Conservation (phyloP, 2,113 vertebrate genomes). For the Sinocyclocheilus anshuiensis region DNA sequence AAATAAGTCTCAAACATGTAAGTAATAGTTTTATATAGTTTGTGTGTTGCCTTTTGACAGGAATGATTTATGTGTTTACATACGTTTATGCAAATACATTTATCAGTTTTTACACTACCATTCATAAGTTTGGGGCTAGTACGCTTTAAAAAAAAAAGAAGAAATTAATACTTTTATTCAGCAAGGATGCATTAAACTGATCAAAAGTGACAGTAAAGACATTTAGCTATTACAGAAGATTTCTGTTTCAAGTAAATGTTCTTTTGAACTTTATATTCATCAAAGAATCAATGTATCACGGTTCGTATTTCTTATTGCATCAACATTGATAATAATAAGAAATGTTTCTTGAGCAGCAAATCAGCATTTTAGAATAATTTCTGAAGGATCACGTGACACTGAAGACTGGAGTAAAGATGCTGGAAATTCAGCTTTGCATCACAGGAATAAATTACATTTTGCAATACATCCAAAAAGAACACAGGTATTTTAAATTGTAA, state of each 20-base stretch:
- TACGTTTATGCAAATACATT: neutral
- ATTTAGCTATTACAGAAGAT: neutral
- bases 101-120: neutral
- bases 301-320: too few species aligned
- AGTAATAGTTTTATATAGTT: neutral
- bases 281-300: too few species aligned
- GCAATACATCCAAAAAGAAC: neutral
- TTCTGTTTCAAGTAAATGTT: neutral
- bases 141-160: too few species aligned
- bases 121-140: neutral
- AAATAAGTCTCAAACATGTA: neutral
- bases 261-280: neutral
- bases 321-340: neutral
- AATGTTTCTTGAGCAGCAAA: neutral
- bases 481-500: neutral
- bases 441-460: neutral
- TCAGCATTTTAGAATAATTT: neutral
- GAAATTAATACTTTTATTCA: too few species aligned
- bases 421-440: too few species aligned
- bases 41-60: neutral
- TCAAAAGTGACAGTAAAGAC: neutral
- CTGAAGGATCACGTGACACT: neutral
- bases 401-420: too few species aligned
- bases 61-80: neutral
- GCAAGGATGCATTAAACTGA: too few species aligned